phyloP scores from a whole-genome alignment of 2,113 vertebrate genomes.

The Erythrocercus mccallii region DNA sequence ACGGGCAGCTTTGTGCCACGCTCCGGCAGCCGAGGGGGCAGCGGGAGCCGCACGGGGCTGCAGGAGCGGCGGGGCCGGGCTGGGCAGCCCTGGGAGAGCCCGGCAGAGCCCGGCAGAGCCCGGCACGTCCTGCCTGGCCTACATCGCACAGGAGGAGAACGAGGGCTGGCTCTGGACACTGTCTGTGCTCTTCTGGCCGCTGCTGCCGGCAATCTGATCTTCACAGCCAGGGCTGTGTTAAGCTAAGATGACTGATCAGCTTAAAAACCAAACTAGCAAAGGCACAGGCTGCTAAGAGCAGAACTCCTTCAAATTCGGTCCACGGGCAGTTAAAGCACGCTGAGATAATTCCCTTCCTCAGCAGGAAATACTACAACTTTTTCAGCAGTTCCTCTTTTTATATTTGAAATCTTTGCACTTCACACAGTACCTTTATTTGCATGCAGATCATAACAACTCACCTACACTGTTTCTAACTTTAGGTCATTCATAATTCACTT shows the following conservation, averaged over 20 bases:
- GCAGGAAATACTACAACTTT: background rate
- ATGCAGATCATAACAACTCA: background rate
- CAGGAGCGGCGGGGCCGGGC: background rate
- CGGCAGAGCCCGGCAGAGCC: background rate
- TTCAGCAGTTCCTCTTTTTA: constrained; percentile 21
- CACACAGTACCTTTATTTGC: background rate
- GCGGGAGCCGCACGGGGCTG: background rate
- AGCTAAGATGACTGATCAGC: background rate
- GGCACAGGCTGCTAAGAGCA: background rate
- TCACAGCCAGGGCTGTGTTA: fast-evolving
- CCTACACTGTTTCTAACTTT: background rate
- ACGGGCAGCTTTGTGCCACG: fast-evolving
- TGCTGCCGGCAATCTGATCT: background rate
- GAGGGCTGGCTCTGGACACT: no score
- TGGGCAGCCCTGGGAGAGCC: background rate
- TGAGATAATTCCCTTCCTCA: background rate
- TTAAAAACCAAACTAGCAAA: background rate
- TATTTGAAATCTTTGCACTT: background rate
- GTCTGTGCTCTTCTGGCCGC: background rate
- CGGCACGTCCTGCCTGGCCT: background rate
- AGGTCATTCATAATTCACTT: constrained; percentile 17
- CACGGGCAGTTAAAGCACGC: background rate
- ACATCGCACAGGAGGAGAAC: fast-evolving
- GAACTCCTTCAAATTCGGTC: background rate
- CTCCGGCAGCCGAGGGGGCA: no score